Evolutionary conservation across 2,797 vertebrate species (phyloP), one percentile per base, ranked within the genome.

Genomic region (Manis crassicaudata): DNA sequence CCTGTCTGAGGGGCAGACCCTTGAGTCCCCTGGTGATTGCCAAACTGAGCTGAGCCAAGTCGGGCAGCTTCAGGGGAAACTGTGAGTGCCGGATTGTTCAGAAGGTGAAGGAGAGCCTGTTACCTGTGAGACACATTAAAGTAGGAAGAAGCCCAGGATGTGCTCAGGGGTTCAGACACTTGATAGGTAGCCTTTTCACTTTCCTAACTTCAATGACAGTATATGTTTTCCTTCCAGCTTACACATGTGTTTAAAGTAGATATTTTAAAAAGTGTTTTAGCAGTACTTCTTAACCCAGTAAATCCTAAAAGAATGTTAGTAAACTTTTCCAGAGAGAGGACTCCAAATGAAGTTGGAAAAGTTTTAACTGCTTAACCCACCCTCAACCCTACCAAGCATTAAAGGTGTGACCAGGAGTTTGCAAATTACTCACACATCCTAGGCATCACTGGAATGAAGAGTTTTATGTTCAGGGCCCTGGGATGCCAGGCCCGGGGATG

Each of bases 91-190:
- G 5, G 77, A 9, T 60, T 0, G 0, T 76, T 73, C 43, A 6
- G 58, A 32, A 40, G 43, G 75, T 29, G 68, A 54, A 17, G 2
- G 46, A 37, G 63, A 35, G 13, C 18, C 7, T 35, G 7, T 73
- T 11, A 3, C 27, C 58, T 21, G 14, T 6, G 9, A 1, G 23
- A 2, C 1, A 1, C 10, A 0, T 25, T 35, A 6, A 37, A 14
- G 10, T 3, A 20, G 58, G 32, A 14, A 29, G 54, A 52, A 54
- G 17, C 54, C 62, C 12, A 4, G 60, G 29, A 46, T 20, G 1
- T 4, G 1, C 3, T 25, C 40, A 7, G 63, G 20, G 6, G 67
- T 27, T 77, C 52, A 37, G 90, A 50, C 35, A 35, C 23, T 52
- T 2, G 25, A 8, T 13, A 60, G 23, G 13, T 5, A 32, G 75